Evolutionary conservation across 2,113 vertebrate genomes (phyloP), one percentile per base, ranked within the genome.

Genomic region (Falcunculus frontatus): DNA sequence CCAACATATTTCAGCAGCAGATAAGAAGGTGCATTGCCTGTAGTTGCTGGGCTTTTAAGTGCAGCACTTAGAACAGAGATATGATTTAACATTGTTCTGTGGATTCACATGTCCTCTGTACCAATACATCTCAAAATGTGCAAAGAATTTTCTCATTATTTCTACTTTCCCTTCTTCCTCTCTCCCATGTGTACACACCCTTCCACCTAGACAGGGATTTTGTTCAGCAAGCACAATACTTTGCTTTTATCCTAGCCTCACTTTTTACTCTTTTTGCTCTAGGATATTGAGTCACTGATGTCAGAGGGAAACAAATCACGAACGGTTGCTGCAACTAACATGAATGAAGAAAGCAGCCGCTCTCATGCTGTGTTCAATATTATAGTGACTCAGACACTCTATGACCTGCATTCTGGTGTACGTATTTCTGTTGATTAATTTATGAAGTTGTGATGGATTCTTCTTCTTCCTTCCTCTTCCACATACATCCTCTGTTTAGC

Each of bases 221-320:
- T 94, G 25, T 56, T 88, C 69, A 91, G 77, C 80, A 81, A 72
- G 62, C 69, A 68, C 35, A 70, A 32, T 55, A 26, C 27, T 76
- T 76, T 69, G 33, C 37, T 78, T 92, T 93, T 90, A 73, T 91
- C 77, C 62, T 73, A 41, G 30, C 50, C 74, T 95, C 27, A 49
- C 50, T 82, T 95, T 70, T 96, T 64, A 33, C 25, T 84, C 88
- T 85, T 87, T 79, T 74, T 93, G 70, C 91, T 96, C 47, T 92
- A 99, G 98, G 98, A 99, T 95, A 99, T 99, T 83, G 98, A 98
- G 88, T 98, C 97, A 91, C 47, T 97, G 98, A 99, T 99, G 99
- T 99, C 99, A 1, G 99, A 99, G 94, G 99, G 99, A 87, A 99
- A 99, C 96, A 99, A 99, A 95, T 99, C 99, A 55, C 98, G 99